Base-by-base conservation (phyloP, 2,113 vertebrate species). In the Antechinus stuartii region DNA sequence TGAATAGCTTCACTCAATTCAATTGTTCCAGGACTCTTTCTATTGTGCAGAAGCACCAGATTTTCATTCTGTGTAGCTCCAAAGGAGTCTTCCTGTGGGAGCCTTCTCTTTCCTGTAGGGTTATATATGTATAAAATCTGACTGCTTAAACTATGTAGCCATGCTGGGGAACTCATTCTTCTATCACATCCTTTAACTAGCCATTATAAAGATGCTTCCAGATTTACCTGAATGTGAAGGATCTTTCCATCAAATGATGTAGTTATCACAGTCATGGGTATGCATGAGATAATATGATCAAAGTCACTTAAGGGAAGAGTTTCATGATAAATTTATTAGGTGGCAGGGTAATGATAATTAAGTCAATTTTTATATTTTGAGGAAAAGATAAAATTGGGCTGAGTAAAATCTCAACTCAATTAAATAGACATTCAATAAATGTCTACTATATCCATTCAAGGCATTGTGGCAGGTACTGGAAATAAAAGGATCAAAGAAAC, bases 41-140 rank as follows among this genome's bases (percentile, higher is more conserved):
- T 89, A 46, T 1, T 24, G 53, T 19, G 46, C 46, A 2, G 19
- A 1, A 53, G 47, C 19, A 90, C 76, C 92, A 95, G 95, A 84
- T 25, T 50, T 91, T 89, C 90, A 90, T 76, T 52, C 35, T 0
- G 54, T 27, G 30, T 26, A 35, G 2, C 90, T 90, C 90, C 46
- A 50, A 90, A 47, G 47, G 90, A 90, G 90, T 90, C 91, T 94
- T 93, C 95, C 61, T 49, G 46, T 46, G 47, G 94, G 42, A 55
- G 8, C 89, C 55, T 84, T 16, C 84, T 8, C 49, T n/a, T 50
- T 68, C 91, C 97, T 46, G 35, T 9, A 46, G 90, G 90, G 30
- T 12, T 35, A 2, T 89, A 7, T 50, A 49, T 93, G 76, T 52
- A 42, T 19, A 6, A 49, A 91, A 89, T 54, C 54, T 93, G 76